Evolutionary conservation across 2,888 invertebrate genomes (phyloP).

Genomic region (Sarcophaga caerulescens): DNA sequence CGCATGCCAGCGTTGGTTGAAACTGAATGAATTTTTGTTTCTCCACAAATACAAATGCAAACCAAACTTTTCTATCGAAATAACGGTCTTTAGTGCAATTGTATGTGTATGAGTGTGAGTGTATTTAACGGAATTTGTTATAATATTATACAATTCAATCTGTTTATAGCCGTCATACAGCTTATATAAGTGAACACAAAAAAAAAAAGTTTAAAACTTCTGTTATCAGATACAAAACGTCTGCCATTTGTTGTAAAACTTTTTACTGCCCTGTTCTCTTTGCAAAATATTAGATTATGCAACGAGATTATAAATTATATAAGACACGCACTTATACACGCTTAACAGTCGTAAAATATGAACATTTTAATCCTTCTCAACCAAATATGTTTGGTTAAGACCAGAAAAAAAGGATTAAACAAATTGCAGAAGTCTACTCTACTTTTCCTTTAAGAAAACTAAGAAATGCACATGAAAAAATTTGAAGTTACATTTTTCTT

Average conservation of each 20-base stretch:
- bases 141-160: slow-evolving; percentile 49
- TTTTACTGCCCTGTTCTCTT: neutral
- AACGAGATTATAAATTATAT: neutral
- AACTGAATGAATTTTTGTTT: slow-evolving; percentile 20
- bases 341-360: neutral
- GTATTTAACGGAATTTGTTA: neutral
- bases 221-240: slow-evolving; percentile 9
- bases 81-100: no score
- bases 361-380: neutral
- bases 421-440: no score
- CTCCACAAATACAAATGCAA: neutral
- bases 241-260: slow-evolving; percentile 32
- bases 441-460: no score
- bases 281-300: neutral
- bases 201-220: slow-evolving; percentile 1
- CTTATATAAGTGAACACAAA: slow-evolving; percentile 13
- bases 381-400: neutral
- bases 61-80: neutral
- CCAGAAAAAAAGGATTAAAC: no score
- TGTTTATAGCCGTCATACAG: slow-evolving; percentile 27
- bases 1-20: slow-evolving; percentile 6
- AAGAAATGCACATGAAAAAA: no score
- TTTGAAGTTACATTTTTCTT: no score
- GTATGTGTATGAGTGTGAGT: neutral
- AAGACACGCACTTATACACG: neutral